Percentiles rank a stretch among this genome's conserved stretches.
These are phyloP conservation scores for Larimichthys crocea DNA, from an alignment of 2,113 vertebrate species.

Conservation along the genomic window DNA sequence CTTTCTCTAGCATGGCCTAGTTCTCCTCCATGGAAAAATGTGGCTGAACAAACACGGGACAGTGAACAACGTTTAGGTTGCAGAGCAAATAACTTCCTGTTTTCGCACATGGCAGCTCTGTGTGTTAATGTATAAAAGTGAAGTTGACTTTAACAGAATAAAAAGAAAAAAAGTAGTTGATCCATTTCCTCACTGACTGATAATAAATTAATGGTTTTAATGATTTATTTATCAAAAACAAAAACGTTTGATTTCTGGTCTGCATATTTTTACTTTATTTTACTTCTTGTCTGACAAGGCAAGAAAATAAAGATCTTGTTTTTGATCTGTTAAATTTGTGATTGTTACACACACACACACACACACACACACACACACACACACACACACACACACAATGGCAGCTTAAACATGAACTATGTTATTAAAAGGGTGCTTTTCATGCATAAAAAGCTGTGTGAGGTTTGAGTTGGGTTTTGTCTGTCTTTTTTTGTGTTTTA, in stretches of 20 bases:
- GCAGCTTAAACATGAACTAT: neutral
- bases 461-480: neutral
- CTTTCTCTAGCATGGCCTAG: neutral
- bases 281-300: neutral
- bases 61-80: constrained; percentile 8
- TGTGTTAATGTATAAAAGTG: neutral
- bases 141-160: neutral
- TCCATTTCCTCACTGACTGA: no score
- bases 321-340: neutral
- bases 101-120: constrained; percentile 32
- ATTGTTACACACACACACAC: neutral
- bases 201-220: neutral
- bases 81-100: constrained; percentile 35
- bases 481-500: constrained; percentile 57
- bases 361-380: neutral
- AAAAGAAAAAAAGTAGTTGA: neutral
- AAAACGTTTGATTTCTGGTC: neutral
- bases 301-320: neutral
- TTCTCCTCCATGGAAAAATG: neutral
- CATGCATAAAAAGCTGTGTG: neutral
- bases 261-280: neutral
- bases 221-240: neutral
- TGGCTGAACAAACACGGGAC: neutral
- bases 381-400: neutral
- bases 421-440: neutral